These are phyloP conservation scores for Marisa cornuarietis DNA, from an alignment of 1,140 invertebrate genomes.

Conservation along the genomic window DNA sequence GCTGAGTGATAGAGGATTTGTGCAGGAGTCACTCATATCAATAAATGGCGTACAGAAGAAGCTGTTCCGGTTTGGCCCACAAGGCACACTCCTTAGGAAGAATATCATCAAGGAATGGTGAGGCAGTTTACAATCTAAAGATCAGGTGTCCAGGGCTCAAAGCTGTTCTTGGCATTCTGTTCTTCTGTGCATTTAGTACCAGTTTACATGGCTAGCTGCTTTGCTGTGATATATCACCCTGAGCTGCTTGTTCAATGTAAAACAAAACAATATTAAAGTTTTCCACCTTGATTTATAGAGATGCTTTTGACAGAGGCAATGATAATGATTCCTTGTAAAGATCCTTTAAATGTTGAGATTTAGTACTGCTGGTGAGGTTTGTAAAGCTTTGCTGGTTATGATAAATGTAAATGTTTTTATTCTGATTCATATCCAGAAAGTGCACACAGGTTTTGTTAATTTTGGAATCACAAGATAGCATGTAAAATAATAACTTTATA, in stretches of 20 bases:
- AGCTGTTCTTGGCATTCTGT: not conserved
- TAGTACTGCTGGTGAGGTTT: no score
- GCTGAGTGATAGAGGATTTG: constrained; percentile 32
- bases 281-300: no score
- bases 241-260: no score
- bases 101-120: constrained; percentile 47
- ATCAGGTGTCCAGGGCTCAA: not conserved
- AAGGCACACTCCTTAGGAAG: constrained; percentile 36
- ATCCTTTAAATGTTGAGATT: no score
- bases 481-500: constrained; percentile 5
- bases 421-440: no score
- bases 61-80: constrained; percentile 40
- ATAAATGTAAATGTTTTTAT: no score
- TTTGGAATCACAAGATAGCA: not conserved
- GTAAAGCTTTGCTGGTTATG: no score
- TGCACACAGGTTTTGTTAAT: no score
- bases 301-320: no score
- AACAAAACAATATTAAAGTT: no score
- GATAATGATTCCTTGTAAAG: no score
- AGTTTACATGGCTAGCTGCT: not conserved
- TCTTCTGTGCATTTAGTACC: not conserved
- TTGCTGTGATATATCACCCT: no score
- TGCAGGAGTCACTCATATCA: constrained; percentile 15
- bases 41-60: constrained; percentile 16
- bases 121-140: not conserved